Evolutionary conservation across 92 coral and sea anemone species (phyloP).

Genomic region (Montipora capitata): DNA sequence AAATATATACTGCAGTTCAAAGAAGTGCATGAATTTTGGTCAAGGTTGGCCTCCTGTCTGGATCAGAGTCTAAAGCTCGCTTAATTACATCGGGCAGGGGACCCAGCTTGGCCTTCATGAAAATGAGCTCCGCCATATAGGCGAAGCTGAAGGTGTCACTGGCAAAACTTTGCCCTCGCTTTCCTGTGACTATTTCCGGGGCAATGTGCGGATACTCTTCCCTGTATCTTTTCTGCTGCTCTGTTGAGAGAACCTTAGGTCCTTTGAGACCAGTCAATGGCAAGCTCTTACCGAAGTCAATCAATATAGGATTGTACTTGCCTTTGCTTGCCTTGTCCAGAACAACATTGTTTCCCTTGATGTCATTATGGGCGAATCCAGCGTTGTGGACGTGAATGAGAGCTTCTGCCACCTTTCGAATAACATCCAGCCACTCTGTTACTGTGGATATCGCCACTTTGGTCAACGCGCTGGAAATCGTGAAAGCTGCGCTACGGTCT

Average conservation of each 20-base stretch:
- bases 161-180: too few species aligned
- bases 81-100: too few species aligned
- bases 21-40: neutral
- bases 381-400: slow-evolving; percentile 7
- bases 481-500: neutral
- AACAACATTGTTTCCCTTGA: slow-evolving; percentile 28
- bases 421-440: slow-evolving; percentile 11
- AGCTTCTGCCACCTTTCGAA: slow-evolving; percentile 14
- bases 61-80: too few species aligned
- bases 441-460: neutral
- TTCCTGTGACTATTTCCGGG: too few species aligned
- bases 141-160: too few species aligned
- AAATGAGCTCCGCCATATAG: too few species aligned
- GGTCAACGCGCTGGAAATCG: slow-evolving; percentile 16
- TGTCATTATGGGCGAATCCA: slow-evolving; percentile 23
- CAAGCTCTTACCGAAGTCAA: neutral
- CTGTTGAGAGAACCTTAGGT: slow-evolving; percentile 10
- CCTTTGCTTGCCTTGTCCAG: neutral
- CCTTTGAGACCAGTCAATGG: slow-evolving; percentile 10
- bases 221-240: neutral
- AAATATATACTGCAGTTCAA: neutral
- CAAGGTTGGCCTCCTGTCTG: too few species aligned
- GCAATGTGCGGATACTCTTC: slow-evolving; percentile 16
- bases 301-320: too few species aligned
- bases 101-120: too few species aligned